Conservation (phyloP, 2,797 vertebrate species). For the Spinus pinus region DNA sequence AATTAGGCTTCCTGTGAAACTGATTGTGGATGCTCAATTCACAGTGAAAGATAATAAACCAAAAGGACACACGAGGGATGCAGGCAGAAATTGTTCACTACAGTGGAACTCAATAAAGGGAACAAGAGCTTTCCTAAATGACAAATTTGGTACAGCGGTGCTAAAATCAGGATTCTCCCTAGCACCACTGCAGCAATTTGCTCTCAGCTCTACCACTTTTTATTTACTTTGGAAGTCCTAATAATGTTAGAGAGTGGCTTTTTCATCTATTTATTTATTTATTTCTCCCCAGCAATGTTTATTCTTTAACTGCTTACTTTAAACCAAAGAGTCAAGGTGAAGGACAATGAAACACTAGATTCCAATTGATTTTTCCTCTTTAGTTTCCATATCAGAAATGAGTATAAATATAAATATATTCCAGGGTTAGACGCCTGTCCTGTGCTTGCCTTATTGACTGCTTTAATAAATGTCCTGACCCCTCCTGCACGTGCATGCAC, state of each 20-base stretch:
- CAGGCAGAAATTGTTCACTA: slow-evolving; percentile 81
- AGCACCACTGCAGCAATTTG: slow-evolving; percentile 63
- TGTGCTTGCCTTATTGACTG: slow-evolving; percentile 58
- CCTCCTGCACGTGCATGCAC: neutral
- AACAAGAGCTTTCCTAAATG: slow-evolving; percentile 79
- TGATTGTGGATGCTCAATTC: slow-evolving; percentile 88
- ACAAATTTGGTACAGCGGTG: slow-evolving; percentile 79
- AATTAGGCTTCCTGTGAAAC: slow-evolving; percentile 95
- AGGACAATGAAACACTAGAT: slow-evolving; percentile 43
- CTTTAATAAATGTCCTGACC: slow-evolving; percentile 67
- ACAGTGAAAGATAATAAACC: slow-evolving; percentile 95
- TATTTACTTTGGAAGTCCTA: slow-evolving; percentile 78
- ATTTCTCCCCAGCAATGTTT: slow-evolving; percentile 49
- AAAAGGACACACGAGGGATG: slow-evolving; percentile 86
- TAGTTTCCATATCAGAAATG: slow-evolving; percentile 56
- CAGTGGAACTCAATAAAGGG: slow-evolving; percentile 83
- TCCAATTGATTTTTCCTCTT: slow-evolving; percentile 51
- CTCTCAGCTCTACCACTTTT: slow-evolving; percentile 70
- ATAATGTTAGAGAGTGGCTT: slow-evolving; percentile 62
- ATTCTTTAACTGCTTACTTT: slow-evolving; percentile 70
- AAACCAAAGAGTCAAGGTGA: slow-evolving; percentile 68
- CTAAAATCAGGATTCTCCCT: slow-evolving; percentile 75
- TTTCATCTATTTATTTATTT: slow-evolving; percentile 67
- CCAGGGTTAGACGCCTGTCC: slow-evolving; percentile 34
- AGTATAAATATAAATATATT: slow-evolving; percentile 66